phyloP scores from a whole-genome alignment of 2,113 vertebrate genomes.

The Dromiciops gliroides region DNA sequence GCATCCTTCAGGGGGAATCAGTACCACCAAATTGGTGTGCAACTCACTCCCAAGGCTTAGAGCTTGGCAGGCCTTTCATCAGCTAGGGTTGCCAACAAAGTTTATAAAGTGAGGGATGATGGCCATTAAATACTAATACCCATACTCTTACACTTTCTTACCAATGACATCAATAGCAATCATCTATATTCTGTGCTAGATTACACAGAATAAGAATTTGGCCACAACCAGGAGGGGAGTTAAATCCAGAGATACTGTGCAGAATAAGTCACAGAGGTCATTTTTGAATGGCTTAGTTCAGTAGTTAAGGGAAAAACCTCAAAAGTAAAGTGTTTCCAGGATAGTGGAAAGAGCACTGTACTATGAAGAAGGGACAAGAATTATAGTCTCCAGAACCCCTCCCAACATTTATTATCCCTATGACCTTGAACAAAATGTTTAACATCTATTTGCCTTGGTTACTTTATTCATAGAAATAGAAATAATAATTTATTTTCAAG shows the following conservation, averaged over 20 bases:
- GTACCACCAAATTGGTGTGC: background rate
- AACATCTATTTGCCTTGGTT: background rate
- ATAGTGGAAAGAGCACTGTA: background rate
- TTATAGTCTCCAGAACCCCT: background rate
- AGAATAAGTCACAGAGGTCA: background rate
- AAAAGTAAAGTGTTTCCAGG: background rate
- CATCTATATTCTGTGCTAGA: background rate
- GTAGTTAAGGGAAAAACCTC: background rate
- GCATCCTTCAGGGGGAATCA: background rate
- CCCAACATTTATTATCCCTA: background rate
- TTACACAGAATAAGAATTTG: background rate
- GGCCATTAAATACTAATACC: background rate
- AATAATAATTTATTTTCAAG: background rate
- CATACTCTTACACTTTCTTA: background rate
- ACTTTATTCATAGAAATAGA: background rate
- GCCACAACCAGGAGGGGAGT: background rate
- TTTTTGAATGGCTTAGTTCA: background rate
- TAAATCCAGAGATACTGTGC: background rate
- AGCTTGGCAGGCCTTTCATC: background rate
- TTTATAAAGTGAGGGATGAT: conserved; percentile 27
- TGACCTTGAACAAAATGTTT: background rate
- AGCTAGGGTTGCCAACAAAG: background rate
- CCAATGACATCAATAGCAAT: conserved; percentile 1
- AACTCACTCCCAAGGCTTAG: background rate
- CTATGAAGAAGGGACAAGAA: background rate